Percentiles rank a stretch among this genome's conserved stretches.
Evolutionary conservation across 2,888 invertebrate genomes (phyloP).

Genomic region (Eupelmus urozonus): DNA sequence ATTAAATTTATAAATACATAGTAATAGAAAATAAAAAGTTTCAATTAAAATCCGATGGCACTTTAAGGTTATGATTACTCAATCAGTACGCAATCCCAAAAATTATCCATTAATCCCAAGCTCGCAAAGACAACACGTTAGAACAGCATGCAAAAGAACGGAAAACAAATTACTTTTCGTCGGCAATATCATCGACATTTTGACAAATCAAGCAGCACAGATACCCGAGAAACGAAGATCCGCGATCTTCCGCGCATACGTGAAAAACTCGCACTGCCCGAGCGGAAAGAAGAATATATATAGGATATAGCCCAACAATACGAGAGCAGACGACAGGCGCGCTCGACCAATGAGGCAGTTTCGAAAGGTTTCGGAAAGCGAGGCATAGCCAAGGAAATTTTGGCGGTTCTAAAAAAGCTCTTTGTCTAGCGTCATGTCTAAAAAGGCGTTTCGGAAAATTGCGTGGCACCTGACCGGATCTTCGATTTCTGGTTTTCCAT

Average conservation of each 20-base stretch:
- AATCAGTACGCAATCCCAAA: too few species aligned
- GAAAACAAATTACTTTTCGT: slow-evolving; percentile 42
- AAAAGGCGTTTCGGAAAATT: too few species aligned
- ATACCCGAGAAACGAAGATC: neutral
- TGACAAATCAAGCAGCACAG: neutral
- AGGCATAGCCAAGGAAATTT: slow-evolving; percentile 5
- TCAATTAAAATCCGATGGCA: neutral
- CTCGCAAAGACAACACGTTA: too few species aligned
- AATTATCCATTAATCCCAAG: too few species aligned
- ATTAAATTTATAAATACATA: too few species aligned
- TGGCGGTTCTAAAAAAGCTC: slow-evolving; percentile 20
- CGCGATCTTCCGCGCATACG: neutral
- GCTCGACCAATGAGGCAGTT: slow-evolving; percentile 33
- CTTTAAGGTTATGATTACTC: slow-evolving; percentile 44
- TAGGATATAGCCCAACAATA: too few species aligned
- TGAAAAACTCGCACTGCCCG: neutral
- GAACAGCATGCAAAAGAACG: too few species aligned
- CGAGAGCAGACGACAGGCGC: slow-evolving; percentile 26
- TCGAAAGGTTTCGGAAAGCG: slow-evolving; percentile 5
- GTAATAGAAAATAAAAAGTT: neutral
- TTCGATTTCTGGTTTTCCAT: too few species aligned
- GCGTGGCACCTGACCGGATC: too few species aligned
- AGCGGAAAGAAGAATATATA: neutral
- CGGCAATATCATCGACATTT: slow-evolving; percentile 40
- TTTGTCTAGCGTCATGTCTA: slow-evolving; percentile 1